Base-by-base conservation (phyloP, 2,888 invertebrate species). In the Adela reaumurella region DNA sequence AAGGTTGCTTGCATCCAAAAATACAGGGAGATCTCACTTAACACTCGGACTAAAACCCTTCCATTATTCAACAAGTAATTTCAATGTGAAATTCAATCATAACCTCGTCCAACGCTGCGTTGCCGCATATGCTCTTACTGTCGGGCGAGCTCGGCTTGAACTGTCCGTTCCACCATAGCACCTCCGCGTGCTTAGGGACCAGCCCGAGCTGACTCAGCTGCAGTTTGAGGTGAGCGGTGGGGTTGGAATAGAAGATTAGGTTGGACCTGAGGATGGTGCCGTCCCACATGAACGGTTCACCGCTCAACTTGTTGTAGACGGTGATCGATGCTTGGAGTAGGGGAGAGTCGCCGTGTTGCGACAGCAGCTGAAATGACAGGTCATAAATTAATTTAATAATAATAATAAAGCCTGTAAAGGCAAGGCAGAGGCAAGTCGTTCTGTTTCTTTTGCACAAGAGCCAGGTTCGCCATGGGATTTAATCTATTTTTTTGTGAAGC, bases 271-370 rank as follows among this genome's bases (percentile, higher is more conserved):
- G 4, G 2, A 77, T 58, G 1, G 57, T 53, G 0, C 73, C 71
- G 0, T 60, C 54, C 73, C 70, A 74, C 0, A 54, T 51, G 51
- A 59, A 62, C 0, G 74, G 74, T 35, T 74, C 67, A 0, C 70
- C 71, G 0, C 72, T 63, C 0, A 65, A 55, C 51, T 64, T 68
- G 57, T 76, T 74, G 61, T 67, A 74, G 0, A 67, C 54, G 0
- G 71, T 74, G n/a, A 76, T 61, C 1, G 62, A 59, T 16, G 35
- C 4, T 35, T 35, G 35, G 4, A 35, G 8, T 14, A 14, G 4
- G 11, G 8, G 35, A 4, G 11, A 14, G 14, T 14, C 35, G 35
- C 35, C n/a, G n/a, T 35, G 35, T 11, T 4, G 35, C 3, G 35
- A 35, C 35, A 35, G 35, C 6, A 35, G 8, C 35, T 35, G 35